phyloP scores from a whole-genome alignment of 2,113 vertebrate genomes.

The Gasterosteus aculeatus region DNA sequence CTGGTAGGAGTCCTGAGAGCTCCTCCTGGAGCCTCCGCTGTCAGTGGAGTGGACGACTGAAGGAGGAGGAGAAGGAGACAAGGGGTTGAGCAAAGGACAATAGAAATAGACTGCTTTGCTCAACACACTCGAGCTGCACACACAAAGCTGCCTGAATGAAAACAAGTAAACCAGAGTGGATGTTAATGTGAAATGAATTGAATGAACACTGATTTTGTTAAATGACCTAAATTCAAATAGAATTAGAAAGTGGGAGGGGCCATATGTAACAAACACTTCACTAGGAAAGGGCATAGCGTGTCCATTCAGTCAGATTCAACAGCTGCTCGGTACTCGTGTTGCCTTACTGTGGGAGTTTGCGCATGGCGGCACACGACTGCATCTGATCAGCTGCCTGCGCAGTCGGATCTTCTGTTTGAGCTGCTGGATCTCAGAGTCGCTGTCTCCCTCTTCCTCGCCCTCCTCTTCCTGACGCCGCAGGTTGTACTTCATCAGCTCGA shows the following conservation, averaged over 20 bases:
- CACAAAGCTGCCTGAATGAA: too few species aligned
- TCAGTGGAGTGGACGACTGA: constrained; percentile 87
- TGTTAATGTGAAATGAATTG: too few species aligned
- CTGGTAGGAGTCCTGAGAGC: constrained; percentile 87
- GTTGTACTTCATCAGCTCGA: constrained; percentile 98
- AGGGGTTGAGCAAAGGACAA: not conserved
- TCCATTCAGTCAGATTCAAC: not conserved
- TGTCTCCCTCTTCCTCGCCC: constrained; percentile 88
- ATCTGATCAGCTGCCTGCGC: constrained; percentile 92
- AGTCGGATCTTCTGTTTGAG: constrained; percentile 96
- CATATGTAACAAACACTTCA: not conserved
- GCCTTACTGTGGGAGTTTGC: constrained; percentile 64
- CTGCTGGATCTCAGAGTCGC: constrained; percentile 94
- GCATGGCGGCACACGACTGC: constrained; percentile 77
- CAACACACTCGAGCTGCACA: not conserved
- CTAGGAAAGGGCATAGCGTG: not conserved
- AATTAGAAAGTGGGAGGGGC: too few species aligned
- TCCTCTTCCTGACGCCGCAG: constrained; percentile 84
- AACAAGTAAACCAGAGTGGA: too few species aligned
- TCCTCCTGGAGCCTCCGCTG: constrained; percentile 88
- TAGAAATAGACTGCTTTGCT: too few species aligned
- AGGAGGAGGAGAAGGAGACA: not conserved
- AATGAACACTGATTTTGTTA: too few species aligned
- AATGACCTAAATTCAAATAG: too few species aligned
- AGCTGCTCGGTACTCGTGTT: not conserved